These are phyloP conservation scores for Amyelois transitella DNA, from an alignment of 1,140 invertebrate species.

Conservation along the genomic window DNA sequence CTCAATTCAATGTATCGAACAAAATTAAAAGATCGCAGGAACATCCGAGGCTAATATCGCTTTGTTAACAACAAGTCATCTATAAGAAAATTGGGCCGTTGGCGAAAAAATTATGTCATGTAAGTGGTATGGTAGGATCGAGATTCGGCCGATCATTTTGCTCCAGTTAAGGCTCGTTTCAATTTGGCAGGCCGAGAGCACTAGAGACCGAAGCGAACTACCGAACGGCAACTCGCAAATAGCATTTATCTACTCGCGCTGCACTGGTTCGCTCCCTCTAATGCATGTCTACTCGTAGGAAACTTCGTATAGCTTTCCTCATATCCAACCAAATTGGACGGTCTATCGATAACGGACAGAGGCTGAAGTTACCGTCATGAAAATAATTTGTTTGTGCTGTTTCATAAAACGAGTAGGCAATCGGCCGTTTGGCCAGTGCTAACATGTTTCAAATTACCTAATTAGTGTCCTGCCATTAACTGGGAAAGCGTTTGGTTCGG, in stretches of 20 bases:
- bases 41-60: neutral
- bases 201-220: conserved; percentile 28
- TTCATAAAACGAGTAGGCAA: conserved; percentile 17
- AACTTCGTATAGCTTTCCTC: conserved; percentile 24
- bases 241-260: conserved; percentile 37
- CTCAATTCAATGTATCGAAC: conserved; percentile 32
- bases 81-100: neutral
- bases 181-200: conserved; percentile 56
- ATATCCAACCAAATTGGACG: conserved; percentile 17
- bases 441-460: conserved; percentile 60
- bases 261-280: conserved; percentile 21
- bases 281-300: conserved; percentile 26
- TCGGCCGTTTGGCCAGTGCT: conserved; percentile 28
- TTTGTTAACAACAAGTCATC: neutral
- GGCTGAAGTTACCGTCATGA: neutral
- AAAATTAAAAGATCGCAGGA: neutral
- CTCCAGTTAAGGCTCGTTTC: conserved; percentile 46
- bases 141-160: conserved; percentile 39
- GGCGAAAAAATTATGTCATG: neutral
- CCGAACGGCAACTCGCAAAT: conserved; percentile 56
- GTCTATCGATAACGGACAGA: conserved; percentile 2
- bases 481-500: conserved; percentile 42
- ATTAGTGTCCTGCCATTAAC: conserved; percentile 56
- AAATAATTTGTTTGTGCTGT: conserved; percentile 14
- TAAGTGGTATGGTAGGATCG: conserved; percentile 22